These are phyloP conservation scores for Callimorpha dominula DNA, from an alignment of 2,888 invertebrate genomes.

Conservation along the genomic window DNA sequence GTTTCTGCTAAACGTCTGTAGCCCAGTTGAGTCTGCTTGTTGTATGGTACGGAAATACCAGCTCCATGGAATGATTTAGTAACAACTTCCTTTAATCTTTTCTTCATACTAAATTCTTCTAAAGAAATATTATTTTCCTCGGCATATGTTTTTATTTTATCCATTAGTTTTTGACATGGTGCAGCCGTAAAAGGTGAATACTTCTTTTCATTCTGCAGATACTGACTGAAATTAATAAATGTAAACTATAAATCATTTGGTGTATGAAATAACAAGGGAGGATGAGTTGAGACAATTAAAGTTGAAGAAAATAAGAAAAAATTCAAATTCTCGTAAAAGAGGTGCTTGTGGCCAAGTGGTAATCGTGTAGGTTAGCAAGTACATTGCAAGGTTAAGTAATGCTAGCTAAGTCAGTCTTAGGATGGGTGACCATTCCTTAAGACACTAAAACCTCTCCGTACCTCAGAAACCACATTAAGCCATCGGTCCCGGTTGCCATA, in stretches of 20 bases:
- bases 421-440: no score
- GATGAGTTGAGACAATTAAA: no score
- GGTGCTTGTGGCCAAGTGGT: no score
- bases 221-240: conserved; percentile 67
- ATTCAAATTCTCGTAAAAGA: no score
- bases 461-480: no score
- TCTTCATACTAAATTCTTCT: conserved; percentile 86
- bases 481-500: no score
- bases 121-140: conserved; percentile 87
- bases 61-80: conserved; percentile 92
- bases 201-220: conserved; percentile 84
- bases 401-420: no score
- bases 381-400: no score
- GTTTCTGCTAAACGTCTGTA: conserved; percentile 92
- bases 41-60: conserved; percentile 94
- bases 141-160: conserved; percentile 88
- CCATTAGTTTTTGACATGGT: conserved; percentile 86
- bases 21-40: conserved; percentile 93
- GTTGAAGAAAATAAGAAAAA: no score
- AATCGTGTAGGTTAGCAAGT: no score
- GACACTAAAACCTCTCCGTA: no score
- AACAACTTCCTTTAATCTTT: conserved; percentile 87
- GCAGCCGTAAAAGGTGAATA: conserved; percentile 89
- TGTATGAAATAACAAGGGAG: no score
- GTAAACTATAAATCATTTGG: background rate